phyloP scores from a whole-genome alignment of 37 sponge, comb jelly and placozoan species.

The Hormiphora californensis region DNA sequence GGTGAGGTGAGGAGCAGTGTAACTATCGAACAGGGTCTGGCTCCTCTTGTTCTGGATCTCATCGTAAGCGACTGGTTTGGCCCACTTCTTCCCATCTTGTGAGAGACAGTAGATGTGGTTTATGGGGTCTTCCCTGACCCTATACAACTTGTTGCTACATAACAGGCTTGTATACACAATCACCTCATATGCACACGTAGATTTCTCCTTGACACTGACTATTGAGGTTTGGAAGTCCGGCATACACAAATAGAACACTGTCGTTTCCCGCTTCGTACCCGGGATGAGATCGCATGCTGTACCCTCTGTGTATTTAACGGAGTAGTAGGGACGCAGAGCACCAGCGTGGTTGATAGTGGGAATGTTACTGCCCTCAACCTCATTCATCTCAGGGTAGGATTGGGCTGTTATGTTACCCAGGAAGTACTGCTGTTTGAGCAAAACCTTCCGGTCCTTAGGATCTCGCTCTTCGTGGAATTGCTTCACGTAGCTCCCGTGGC shows the following conservation, averaged over 20 bases:
- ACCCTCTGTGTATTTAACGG: slow-evolving; percentile 22
- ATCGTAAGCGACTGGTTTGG: neutral
- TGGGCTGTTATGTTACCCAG: neutral
- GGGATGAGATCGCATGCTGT: slow-evolving; percentile 32
- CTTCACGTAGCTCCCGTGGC: slow-evolving; percentile 32
- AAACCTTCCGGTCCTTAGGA: slow-evolving; percentile 2
- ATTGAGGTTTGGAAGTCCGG: slow-evolving; percentile 45
- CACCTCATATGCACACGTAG: slow-evolving; percentile 34
- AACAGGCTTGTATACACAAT: slow-evolving; percentile 27
- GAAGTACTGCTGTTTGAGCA: slow-evolving; percentile 9
- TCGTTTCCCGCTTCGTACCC: slow-evolving; percentile 25
- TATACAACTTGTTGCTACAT: slow-evolving; percentile 1
- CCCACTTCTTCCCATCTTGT: slow-evolving; percentile 24
- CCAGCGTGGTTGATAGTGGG: slow-evolving; percentile 45
- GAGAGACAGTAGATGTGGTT: slow-evolving; percentile 50
- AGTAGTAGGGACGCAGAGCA: slow-evolving; percentile 27
- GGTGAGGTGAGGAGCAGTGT: too few relatives aligned
- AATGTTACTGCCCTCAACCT: neutral
- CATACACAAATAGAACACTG: slow-evolving; percentile 43
- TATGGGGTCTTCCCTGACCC: slow-evolving; percentile 30
- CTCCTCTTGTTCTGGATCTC: neutral
- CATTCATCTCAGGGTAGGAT: slow-evolving; percentile 1
- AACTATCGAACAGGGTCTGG: neutral
- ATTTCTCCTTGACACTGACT: slow-evolving; percentile 33
- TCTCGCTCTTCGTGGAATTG: slow-evolving; percentile 52